Base-by-base conservation (phyloP, 2,113 vertebrate species). In the Synchiropus splendidus region DNA sequence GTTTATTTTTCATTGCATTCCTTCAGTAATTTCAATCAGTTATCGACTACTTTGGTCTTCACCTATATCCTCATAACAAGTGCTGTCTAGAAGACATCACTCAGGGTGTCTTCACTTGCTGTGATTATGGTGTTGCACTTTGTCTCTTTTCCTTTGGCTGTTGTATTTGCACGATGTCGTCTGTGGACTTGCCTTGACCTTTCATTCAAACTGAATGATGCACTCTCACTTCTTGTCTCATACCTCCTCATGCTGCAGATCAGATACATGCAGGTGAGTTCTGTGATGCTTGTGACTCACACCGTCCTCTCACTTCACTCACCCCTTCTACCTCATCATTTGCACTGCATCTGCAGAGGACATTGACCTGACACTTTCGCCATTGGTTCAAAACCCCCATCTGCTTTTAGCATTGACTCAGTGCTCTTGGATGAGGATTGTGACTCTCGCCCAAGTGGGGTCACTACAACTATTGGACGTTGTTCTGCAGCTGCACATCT, bases 231-330 rank as follows among this genome's bases (percentile, higher is more conserved):
- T 58, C 74, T 87, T 71, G 70, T 79, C 27, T 27, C 21, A 27
- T 27, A 27, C 78, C 72, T 68, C 64, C 67, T 54, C 82, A 90
- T 41, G 92, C 92, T 89, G 77, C 93, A 97, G 93, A 92, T 95
- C 62, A 86, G 91, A 79, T 94, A 93, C 46, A 90, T 95, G 92
- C 93, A 97, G 92, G 93, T 94, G 80, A 90, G 89, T 82, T 44
- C 31, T 6, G 34, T 54, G 68, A 42, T 54, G 59, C 35, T 49
- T 60, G 16, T 69, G 70, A 66, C 50, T 65, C 66, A 51, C 37
- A 38, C 48, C 42, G 45, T 38, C 42, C 47, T 48, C 48, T 64
- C 58, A 53, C 41, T 56, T 44, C 38, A 40, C 36, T 35, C 9
- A 14, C 16, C 10, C 27, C 21, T 6, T 6, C 27, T 16, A 14